Evolutionary conservation across 2,888 invertebrate genomes (phyloP).

Genomic region (Apamea epomidion): DNA sequence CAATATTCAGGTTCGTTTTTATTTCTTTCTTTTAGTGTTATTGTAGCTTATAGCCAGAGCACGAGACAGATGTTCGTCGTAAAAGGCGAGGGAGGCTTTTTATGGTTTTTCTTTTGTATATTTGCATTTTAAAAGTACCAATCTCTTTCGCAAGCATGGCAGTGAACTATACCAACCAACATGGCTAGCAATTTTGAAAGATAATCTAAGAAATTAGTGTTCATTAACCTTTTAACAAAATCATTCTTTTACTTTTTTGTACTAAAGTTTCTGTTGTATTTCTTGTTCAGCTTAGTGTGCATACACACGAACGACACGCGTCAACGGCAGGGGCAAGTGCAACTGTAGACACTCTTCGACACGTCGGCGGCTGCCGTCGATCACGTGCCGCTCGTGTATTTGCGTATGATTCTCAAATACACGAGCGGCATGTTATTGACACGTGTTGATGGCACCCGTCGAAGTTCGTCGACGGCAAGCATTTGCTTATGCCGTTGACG

Average conservation of each 20-base stretch:
- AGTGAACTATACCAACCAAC: background rate
- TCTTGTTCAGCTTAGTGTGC: background rate
- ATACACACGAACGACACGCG: background rate
- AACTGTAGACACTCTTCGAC: background rate
- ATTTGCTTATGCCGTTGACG: background rate
- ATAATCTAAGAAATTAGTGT: background rate
- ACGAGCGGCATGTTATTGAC: background rate
- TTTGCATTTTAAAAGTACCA: background rate
- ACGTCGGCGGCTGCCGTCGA: background rate
- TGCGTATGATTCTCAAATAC: background rate
- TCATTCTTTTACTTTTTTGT: background rate
- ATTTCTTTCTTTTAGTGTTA: background rate
- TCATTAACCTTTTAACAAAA: background rate
- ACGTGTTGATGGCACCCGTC: too few relatives aligned
- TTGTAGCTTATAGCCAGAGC: background rate
- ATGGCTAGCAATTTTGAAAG: background rate
- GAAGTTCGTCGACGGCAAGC: too few relatives aligned
- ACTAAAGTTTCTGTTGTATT: background rate
- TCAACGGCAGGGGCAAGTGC: background rate
- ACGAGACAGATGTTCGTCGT: background rate
- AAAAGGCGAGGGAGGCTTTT: too few relatives aligned
- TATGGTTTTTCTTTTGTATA: background rate
- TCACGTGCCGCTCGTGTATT: background rate
- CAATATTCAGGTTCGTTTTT: constrained; percentile 82
- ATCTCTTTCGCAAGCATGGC: background rate